Percentiles rank a stretch among this genome's conserved stretches.
phyloP scores from a whole-genome alignment of 2,888 invertebrate genomes.

The Microplitis deprimator region DNA sequence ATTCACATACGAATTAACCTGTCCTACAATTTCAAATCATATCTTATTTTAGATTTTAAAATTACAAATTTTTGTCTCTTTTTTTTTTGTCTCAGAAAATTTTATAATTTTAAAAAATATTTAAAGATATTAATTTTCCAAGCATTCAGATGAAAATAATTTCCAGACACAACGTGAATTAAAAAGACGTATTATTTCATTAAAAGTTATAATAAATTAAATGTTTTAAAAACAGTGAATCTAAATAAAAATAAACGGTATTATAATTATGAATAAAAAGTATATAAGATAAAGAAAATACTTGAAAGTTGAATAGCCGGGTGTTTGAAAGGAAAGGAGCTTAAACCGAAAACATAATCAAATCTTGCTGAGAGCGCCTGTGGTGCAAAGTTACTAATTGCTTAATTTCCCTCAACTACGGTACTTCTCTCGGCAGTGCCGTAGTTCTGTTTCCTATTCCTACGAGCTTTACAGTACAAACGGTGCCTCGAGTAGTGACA shows the following conservation, averaged over 20 bases:
- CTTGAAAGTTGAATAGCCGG: constrained; percentile 27
- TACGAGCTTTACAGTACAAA: background rate
- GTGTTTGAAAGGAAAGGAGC: constrained; percentile 51
- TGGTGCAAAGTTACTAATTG: constrained; percentile 71
- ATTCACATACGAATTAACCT: constrained; percentile 43
- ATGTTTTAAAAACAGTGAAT: too few relatives aligned
- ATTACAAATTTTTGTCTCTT: too few relatives aligned
- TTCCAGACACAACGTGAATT: too few relatives aligned
- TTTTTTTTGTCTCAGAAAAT: too few relatives aligned
- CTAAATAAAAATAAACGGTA: constrained; percentile 44
- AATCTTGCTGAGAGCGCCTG: constrained; percentile 68
- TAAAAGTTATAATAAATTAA: too few relatives aligned
- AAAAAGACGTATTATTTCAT: too few relatives aligned
- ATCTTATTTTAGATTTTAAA: background rate
- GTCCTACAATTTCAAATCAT: constrained; percentile 14
- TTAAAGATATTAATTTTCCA: too few relatives aligned
- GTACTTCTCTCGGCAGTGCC: too few relatives aligned
- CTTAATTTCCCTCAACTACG: constrained; percentile 68
- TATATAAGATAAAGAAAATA: constrained; percentile 26
- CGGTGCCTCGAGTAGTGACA: constrained; percentile 42
- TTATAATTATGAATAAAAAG: constrained; percentile 50
- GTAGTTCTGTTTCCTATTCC: constrained; percentile 31
- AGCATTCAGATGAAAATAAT: too few relatives aligned
- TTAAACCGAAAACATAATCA: constrained; percentile 71
- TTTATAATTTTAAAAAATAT: background rate